These are phyloP conservation scores for Campoletis raptor DNA, from an alignment of 2,888 invertebrate species.

Conservation along the genomic window DNA sequence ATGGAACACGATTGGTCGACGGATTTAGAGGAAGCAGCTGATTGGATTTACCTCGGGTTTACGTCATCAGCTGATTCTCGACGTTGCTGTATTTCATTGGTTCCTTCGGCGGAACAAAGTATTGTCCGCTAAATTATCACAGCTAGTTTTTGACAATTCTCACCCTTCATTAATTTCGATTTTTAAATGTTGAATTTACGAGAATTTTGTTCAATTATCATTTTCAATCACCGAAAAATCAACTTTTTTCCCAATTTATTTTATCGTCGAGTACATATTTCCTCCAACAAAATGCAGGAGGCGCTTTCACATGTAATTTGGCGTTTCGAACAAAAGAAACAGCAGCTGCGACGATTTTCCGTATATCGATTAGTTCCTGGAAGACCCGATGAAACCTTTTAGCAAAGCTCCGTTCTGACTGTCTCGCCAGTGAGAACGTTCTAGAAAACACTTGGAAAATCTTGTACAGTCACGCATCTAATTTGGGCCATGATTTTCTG, in stretches of 20 bases:
- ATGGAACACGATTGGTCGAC: slow-evolving; percentile 60
- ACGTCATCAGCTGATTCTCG: slow-evolving; percentile 52
- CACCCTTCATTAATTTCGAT: not conserved
- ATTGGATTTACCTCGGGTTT: slow-evolving; percentile 67
- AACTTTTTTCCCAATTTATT: not conserved
- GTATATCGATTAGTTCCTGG: slow-evolving; percentile 41
- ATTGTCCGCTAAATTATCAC: slow-evolving; percentile 9
- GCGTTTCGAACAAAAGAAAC: slow-evolving; percentile 53
- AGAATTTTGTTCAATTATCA: slow-evolving; percentile 19
- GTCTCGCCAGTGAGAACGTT: slow-evolving; percentile 20
- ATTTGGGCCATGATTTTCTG: slow-evolving; percentile 38
- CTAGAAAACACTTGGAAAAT: slow-evolving; percentile 20
- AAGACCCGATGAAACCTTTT: slow-evolving; percentile 2
- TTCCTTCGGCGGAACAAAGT: slow-evolving; percentile 68
- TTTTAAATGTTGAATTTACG: not conserved
- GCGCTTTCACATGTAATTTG: slow-evolving; percentile 27
- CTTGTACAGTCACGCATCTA: slow-evolving; percentile 46
- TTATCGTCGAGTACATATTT: not conserved
- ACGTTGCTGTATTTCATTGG: slow-evolving; percentile 72
- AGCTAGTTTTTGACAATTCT: slow-evolving; percentile 4
- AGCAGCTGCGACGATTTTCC: slow-evolving; percentile 3
- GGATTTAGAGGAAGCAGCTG: slow-evolving; percentile 54
- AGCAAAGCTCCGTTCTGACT: not conserved
- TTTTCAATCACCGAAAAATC: not conserved
- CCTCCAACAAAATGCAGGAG: slow-evolving; percentile 16